Conservation (phyloP, 2,797 vertebrate species). For the Brachyalestes nurse region DNA sequence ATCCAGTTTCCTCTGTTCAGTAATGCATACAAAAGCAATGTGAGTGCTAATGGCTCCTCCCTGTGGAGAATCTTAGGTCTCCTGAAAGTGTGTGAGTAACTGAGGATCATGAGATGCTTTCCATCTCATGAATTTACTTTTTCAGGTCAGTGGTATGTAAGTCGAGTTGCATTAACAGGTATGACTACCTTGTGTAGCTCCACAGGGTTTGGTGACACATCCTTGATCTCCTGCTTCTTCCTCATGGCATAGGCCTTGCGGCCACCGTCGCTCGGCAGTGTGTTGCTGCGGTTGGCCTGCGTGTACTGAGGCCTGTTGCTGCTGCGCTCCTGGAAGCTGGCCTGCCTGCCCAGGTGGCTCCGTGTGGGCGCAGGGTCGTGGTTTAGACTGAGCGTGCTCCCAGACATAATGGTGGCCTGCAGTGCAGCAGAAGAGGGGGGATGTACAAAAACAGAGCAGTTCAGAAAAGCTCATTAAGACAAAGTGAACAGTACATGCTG, state of each 20-base stretch:
- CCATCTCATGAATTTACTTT: not conserved
- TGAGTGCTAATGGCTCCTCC: not conserved
- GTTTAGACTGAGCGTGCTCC: conserved; percentile 95
- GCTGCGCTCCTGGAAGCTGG: conserved; percentile 96
- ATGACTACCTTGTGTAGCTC: conserved; percentile 92
- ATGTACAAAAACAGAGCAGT: conserved; percentile 3
- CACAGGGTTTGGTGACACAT: conserved; percentile 95
- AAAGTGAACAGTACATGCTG: conserved; percentile 4
- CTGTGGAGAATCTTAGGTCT: not conserved
- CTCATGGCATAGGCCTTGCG: conserved; percentile 91
- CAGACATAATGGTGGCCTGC: conserved; percentile 98
- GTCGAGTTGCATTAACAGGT: not conserved
- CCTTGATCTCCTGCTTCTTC: conserved; percentile 95
- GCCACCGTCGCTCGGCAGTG: conserved; percentile 90
- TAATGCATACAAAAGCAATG: not conserved
- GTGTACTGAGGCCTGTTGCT: conserved; percentile 87
- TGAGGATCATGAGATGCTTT: not conserved
- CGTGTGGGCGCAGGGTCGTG: conserved; percentile 86
- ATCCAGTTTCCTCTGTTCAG: not conserved
- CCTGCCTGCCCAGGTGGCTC: conserved; percentile 91
- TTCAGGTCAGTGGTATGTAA: not conserved
- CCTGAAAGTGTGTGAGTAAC: not conserved
- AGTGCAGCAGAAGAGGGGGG: conserved; percentile 35
- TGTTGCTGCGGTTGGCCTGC: conserved; percentile 90
- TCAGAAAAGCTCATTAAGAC: conserved; percentile 15